Conservation (phyloP, 1,140 invertebrate species). For the Schlechtendalia chinensis region DNA sequence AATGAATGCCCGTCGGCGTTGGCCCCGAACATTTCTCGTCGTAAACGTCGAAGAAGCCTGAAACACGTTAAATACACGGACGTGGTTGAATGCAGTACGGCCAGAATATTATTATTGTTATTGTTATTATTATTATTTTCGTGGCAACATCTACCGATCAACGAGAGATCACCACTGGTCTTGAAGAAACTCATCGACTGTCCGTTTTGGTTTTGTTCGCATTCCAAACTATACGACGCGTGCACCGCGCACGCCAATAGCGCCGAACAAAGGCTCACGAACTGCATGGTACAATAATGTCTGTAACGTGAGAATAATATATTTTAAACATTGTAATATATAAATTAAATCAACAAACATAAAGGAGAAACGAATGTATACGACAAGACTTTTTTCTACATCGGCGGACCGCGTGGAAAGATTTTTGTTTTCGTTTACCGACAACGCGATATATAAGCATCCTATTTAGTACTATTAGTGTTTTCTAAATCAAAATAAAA, state of each 20-base stretch:
- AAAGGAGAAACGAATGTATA: too few species aligned
- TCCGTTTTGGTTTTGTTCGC: constrained; percentile 34
- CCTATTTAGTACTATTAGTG: too few species aligned
- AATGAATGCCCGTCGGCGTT: constrained; percentile 56
- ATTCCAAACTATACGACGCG: not conserved
- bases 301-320: not conserved
- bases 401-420: too few species aligned
- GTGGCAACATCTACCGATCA: not conserved
- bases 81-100: too few species aligned
- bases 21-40: constrained; percentile 58
- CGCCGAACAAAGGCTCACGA: not conserved
- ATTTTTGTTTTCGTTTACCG: too few species aligned
- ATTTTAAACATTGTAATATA: too few species aligned
- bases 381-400: too few species aligned
- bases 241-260: not conserved
- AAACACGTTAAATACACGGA: not conserved
- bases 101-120: not conserved
- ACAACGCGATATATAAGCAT: too few species aligned
- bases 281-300: not conserved
- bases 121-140: too few species aligned
- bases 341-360: too few species aligned
- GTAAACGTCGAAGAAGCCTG: constrained; percentile 57
- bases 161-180: constrained; percentile 2
- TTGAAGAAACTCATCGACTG: constrained; percentile 24
- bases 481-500: too few species aligned